These are phyloP conservation scores for Dreissena polymorpha DNA, from an alignment of 1,140 invertebrate species.

Conservation along the genomic window DNA sequence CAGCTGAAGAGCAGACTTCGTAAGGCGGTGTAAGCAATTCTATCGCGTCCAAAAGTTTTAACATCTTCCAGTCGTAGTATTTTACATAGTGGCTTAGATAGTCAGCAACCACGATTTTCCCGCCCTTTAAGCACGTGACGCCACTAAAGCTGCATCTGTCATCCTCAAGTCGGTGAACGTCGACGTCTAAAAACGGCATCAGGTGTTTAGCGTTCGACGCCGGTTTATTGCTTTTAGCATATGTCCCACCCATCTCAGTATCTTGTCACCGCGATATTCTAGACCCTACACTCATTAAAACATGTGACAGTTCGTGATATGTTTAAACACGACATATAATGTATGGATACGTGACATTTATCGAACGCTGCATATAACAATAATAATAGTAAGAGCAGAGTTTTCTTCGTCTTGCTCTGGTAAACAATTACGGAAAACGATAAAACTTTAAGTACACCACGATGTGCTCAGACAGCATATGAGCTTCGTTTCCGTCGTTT, in stretches of 20 bases:
- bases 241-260: conserved; percentile 22
- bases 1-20: conserved; percentile 25
- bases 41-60: conserved; percentile 35
- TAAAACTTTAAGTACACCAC: no score
- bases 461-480: no score
- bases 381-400: no score
- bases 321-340: no score
- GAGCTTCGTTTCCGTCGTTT: no score
- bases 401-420: no score
- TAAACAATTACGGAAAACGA: no score
- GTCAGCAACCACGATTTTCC: conserved; percentile 39
- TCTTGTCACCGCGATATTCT: not conserved
- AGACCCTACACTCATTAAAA: no score
- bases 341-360: no score
- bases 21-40: conserved; percentile 29
- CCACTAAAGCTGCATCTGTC: conserved; percentile 47
- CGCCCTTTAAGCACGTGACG: conserved; percentile 43
- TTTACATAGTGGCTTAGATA: conserved; percentile 43
- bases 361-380: no score
- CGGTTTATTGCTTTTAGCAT: conserved; percentile 15
- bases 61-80: conserved; percentile 44
- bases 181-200: conserved; percentile 43
- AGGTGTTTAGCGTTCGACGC: conserved; percentile 5
- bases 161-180: conserved; percentile 32
- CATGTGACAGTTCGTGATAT: no score